phyloP scores from a whole-genome alignment of 1,140 invertebrate genomes.

The Brachystomella parvula region DNA sequence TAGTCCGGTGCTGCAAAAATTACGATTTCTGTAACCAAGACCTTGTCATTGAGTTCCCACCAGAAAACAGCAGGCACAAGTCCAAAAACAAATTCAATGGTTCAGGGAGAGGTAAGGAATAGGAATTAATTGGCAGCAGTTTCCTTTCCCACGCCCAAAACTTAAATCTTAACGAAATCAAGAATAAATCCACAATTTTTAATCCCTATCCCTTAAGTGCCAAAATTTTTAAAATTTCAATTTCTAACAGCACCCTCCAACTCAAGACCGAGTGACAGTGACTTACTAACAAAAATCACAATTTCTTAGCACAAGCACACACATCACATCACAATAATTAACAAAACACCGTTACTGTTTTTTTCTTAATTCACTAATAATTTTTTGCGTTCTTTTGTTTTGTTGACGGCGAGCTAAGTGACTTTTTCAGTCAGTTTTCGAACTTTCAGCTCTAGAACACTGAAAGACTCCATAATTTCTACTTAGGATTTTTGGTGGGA shows the following conservation, averaged over 20 bases:
- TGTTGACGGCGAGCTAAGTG: too few relatives aligned
- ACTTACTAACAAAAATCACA: not conserved
- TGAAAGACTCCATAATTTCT: not conserved
- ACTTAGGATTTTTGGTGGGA: too few relatives aligned
- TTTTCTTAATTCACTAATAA: not conserved
- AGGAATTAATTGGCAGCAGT: not conserved
- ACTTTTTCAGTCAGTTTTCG: not conserved
- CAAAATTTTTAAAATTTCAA: not conserved
- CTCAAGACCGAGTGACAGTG: not conserved
- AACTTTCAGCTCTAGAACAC: not conserved
- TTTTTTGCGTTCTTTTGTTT: not conserved
- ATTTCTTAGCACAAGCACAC: not conserved
- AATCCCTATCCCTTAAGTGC: not conserved
- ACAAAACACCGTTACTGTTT: not conserved
- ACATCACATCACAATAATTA: not conserved
- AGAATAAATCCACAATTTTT: not conserved
- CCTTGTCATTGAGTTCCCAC: constrained; percentile 45
- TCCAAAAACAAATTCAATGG: constrained; percentile 5
- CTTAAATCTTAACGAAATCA: not conserved
- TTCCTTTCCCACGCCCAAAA: too few relatives aligned
- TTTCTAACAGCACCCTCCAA: not conserved
- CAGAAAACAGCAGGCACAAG: not conserved
- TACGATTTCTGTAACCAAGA: constrained; percentile 59
- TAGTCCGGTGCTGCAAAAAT: constrained; percentile 49
- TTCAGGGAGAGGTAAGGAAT: not conserved